Evolutionary conservation across 2,888 invertebrate genomes (phyloP).

Genomic region (Rhyacophila evoluta): DNA sequence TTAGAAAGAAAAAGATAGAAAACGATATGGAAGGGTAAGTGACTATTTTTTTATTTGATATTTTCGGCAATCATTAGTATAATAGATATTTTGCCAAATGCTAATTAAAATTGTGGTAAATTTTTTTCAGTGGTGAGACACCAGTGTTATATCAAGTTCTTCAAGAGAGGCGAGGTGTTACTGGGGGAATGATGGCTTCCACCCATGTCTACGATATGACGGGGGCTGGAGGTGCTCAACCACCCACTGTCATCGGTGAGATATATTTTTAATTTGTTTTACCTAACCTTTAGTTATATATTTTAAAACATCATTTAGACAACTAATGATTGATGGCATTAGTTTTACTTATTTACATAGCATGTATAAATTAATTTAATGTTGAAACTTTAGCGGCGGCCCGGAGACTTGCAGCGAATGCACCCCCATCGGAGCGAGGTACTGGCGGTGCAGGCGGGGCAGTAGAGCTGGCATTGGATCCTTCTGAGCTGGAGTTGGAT

Average conservation of each 20-base stretch:
- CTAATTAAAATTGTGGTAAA: too few relatives aligned
- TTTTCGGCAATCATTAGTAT: too few relatives aligned
- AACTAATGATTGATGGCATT: too few relatives aligned
- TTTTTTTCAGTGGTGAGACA: constrained; percentile 80
- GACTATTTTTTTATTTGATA: too few relatives aligned
- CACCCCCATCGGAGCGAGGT: constrained; percentile 57
- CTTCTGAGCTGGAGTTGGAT: constrained; percentile 96
- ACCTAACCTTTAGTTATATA: too few relatives aligned
- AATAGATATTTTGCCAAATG: too few relatives aligned
- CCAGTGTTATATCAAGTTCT: constrained; percentile 95
- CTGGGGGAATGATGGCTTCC: constrained; percentile 98
- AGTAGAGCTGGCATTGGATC: constrained; percentile 96
- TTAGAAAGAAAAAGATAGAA: constrained; percentile 96
- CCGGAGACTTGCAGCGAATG: constrained; percentile 57
- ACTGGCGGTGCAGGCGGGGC: constrained; percentile 67
- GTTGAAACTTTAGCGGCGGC: constrained; percentile 56
- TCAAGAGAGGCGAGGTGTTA: constrained; percentile 93
- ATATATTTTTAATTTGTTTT: not conserved
- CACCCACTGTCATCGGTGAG: constrained; percentile 67
- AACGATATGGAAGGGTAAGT: constrained; percentile 93
- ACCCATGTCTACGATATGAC: constrained; percentile 98
- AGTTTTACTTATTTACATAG: too few relatives aligned
- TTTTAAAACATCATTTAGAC: too few relatives aligned
- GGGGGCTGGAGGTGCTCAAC: constrained; percentile 71
- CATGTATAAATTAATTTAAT: not conserved